A percentile compares a stretch with the other conserved stretches of the same genome.
These are phyloP conservation scores for Phylloscopus collybita DNA, from an alignment of 2,797 vertebrate genomes.

Conservation along the genomic window DNA sequence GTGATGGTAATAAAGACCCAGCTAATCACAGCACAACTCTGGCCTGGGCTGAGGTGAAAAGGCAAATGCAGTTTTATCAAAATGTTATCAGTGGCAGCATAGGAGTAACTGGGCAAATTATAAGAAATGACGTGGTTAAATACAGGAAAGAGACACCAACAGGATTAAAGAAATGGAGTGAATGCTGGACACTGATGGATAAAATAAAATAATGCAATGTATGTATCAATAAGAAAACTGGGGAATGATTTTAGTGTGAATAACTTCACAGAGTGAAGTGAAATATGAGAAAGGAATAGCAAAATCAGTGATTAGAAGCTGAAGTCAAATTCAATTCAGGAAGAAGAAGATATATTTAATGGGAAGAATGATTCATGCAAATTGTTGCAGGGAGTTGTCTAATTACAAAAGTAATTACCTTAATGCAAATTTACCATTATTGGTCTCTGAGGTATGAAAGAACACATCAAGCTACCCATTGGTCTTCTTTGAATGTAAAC, in stretches of 20 bases:
- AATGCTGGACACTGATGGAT: neutral
- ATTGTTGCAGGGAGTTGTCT: neutral
- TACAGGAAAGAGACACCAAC: neutral
- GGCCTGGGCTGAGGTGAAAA: neutral
- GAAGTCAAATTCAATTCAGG: conserved; percentile 16
- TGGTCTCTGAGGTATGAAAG: neutral
- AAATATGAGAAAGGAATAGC: neutral
- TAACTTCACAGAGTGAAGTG: neutral
- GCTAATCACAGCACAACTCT: neutral
- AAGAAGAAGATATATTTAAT: conserved; percentile 29
- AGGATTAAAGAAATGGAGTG: neutral
- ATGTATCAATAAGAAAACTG: neutral
- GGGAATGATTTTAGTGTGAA: neutral
- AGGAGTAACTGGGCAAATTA: neutral
- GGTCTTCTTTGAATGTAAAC: neutral
- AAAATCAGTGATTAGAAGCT: conserved; percentile 2
- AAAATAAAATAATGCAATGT: neutral
- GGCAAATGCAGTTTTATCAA: neutral
- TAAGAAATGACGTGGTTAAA: neutral
- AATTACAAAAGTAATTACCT: conserved; percentile 44
- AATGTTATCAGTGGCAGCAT: neutral
- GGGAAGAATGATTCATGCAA: conserved; percentile 38
- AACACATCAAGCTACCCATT: neutral
- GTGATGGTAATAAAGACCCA: neutral
- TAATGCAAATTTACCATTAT: conserved; percentile 23